Conservation (phyloP, 2,888 invertebrate species). For the Abrostola tripartita region DNA sequence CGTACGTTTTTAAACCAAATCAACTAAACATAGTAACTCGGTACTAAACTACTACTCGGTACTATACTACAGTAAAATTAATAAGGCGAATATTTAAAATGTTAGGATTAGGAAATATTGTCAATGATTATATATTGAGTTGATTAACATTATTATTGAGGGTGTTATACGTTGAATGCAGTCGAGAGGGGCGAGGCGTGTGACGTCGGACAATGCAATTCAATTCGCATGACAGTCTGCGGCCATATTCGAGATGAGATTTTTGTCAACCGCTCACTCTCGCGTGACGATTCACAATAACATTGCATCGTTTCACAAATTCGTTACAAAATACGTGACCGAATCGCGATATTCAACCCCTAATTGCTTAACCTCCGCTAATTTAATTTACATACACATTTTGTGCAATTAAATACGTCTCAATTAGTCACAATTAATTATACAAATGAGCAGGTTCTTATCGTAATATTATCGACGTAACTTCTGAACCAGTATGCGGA, state of each 20-base stretch:
- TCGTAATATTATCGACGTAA: slow-evolving; percentile 73
- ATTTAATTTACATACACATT: slow-evolving; percentile 63
- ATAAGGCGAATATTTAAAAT: not conserved
- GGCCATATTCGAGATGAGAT: slow-evolving; percentile 71
- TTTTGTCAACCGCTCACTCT: slow-evolving; percentile 65
- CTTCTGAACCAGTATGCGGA: slow-evolving; percentile 74
- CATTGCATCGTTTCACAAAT: slow-evolving; percentile 39
- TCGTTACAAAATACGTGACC: slow-evolving; percentile 39
- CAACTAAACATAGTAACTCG: too few species aligned
- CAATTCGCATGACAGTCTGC: slow-evolving; percentile 71
- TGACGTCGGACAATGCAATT: slow-evolving; percentile 76
- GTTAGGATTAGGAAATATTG: not conserved
- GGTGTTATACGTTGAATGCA: slow-evolving; percentile 16
- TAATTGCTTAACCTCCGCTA: slow-evolving; percentile 53
- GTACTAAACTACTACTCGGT: too few species aligned
- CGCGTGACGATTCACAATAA: slow-evolving; percentile 50
- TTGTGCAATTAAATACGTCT: slow-evolving; percentile 69
- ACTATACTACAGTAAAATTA: not conserved
- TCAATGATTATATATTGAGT: slow-evolving; percentile 5
- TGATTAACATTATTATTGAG: slow-evolving; percentile 10
- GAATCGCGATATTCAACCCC: slow-evolving; percentile 34
- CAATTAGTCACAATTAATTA: slow-evolving; percentile 84
- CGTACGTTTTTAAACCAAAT: too few species aligned
- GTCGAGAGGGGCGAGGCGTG: slow-evolving; percentile 38
- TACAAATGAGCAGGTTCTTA: slow-evolving; percentile 75